A percentile compares a stretch with the other conserved stretches of the same genome.
Conservation (phyloP, 2,797 vertebrate species). For the Amphiprion clarkii region DNA sequence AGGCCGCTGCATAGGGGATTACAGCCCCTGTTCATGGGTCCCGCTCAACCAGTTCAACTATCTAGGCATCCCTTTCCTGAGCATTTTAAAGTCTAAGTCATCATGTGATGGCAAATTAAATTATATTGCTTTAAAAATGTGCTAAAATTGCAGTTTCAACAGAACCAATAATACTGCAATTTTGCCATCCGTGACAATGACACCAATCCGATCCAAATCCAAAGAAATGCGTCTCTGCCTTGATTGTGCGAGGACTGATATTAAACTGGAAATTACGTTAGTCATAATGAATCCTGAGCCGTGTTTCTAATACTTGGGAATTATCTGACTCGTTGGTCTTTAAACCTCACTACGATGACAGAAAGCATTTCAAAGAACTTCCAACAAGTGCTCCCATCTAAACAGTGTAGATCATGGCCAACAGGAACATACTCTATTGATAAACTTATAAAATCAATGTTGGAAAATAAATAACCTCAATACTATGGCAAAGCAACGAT, state of each 20-base stretch:
- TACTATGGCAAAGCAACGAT: no score
- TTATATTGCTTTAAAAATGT: slow-evolving; percentile 29
- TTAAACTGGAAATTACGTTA: slow-evolving; percentile 63
- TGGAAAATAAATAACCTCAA: no score
- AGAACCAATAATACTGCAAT: slow-evolving; percentile 55
- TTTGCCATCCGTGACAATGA: slow-evolving; percentile 44
- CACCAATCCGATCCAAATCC: slow-evolving; percentile 32
- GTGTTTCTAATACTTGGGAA: slow-evolving; percentile 44
- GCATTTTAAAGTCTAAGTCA: slow-evolving; percentile 7
- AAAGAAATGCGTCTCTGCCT: slow-evolving; percentile 20
- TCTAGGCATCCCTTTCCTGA: background rate
- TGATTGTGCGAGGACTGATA: slow-evolving; percentile 56
- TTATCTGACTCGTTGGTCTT: slow-evolving; percentile 33
- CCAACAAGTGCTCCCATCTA: no score
- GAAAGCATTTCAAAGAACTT: background rate
- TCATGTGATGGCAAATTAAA: slow-evolving; percentile 27
- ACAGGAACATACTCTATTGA: no score
- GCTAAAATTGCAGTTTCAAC: slow-evolving; percentile 48
- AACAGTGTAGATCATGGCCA: no score
- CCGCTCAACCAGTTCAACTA: no score
- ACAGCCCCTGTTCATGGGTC: no score
- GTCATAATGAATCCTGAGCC: slow-evolving; percentile 50
- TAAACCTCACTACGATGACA: background rate
- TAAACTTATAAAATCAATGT: no score
- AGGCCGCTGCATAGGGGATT: no score